Evolutionary conservation across 2,888 invertebrate genomes (phyloP), one percentile per base, ranked within the genome.

Genomic region (Eubasilissa splendida): DNA sequence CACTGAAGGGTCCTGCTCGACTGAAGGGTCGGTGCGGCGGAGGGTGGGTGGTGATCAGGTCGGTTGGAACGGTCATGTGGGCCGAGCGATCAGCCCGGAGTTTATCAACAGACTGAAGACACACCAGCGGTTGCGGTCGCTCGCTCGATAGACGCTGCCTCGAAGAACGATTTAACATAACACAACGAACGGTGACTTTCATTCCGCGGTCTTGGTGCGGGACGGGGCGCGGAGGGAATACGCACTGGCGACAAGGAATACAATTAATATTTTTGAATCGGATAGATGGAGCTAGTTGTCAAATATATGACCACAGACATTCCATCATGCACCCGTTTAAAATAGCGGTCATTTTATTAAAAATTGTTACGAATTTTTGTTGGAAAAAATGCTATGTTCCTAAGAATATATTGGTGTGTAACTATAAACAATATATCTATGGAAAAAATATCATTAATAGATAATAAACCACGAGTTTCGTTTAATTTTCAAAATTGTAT

Each of bases 41-140:
- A 9, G 22, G 52, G 14, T 52, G 70, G 14, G 60, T 7, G n/a
- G 8, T 8, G 60, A n/a, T 60, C 8, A 1, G 70, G 52, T 52
- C n/a, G 14, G 71, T 33, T 73, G 33, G 71, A 22, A 53, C 63
- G 73, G 79, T 73, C 79, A 71, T 78, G 12, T 31, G 65, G 68
- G 79, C 83, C 79, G 53, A 80, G 81, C 82, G 83, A 82, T 81
- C 83, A 76, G 82, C 77, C 77, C 83, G 82, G 76, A 78, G 83
- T 81, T 66, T 80, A 82, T 83, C 59, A 58, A 78, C 79, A 77
- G 83, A 83, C 83, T 83, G 83, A 83, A 77, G 83, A 82, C 78
- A 80, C 74, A 79, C 50, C 54, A 73, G 33, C 63, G 12, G 76
- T 53, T 63, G 60, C 63, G 58, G 73, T 42, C 76, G 74, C 53